phyloP scores from a whole-genome alignment of 2,888 invertebrate species.

The Rambutsinella grinnellia region DNA sequence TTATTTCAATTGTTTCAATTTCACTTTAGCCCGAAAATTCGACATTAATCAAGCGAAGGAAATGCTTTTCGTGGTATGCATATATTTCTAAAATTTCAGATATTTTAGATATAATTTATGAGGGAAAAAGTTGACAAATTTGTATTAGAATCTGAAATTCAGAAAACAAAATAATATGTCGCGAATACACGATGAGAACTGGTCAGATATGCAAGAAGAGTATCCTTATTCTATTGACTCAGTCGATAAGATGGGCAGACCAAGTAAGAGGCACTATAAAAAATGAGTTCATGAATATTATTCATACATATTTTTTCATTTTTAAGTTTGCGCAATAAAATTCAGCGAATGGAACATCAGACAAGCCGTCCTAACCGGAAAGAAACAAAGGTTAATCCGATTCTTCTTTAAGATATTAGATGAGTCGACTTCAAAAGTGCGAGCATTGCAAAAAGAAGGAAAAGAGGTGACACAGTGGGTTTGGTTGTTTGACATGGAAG shows the following conservation, averaged over 20 bases:
- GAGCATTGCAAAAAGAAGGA: conserved; percentile 15
- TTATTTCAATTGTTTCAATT: too few species aligned
- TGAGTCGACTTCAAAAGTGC: conserved; percentile 5
- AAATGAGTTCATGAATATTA: too few species aligned
- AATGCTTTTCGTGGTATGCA: conserved; percentile 23
- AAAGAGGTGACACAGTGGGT: conserved; percentile 32
- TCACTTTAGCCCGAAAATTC: conserved; percentile 27
- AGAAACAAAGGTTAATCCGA: conserved; percentile 4
- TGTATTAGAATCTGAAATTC: conserved; percentile 35
- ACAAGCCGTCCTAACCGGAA: conserved; percentile 1
- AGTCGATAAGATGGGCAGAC: conserved; percentile 28
- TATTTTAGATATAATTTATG: too few species aligned
- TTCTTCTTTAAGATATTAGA: conserved; percentile 39
- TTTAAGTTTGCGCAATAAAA: conserved; percentile 20
- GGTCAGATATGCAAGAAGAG: conserved; percentile 29
- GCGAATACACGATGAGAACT: conserved; percentile 37
- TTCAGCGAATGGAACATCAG: conserved; percentile 39
- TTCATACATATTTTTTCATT: background rate
- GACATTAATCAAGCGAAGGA: conserved; percentile 16
- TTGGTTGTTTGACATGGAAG: conserved; percentile 29
- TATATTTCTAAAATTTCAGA: too few species aligned
- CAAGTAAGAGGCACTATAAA: conserved; percentile 26
- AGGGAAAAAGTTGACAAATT: background rate
- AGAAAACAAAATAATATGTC: conserved; percentile 33
- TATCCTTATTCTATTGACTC: conserved; percentile 24